These are phyloP conservation scores for Cassiopea xamachana DNA, from an alignment of 30 jellyfish, hydroid and myxozoan genomes.

Conservation along the genomic window DNA sequence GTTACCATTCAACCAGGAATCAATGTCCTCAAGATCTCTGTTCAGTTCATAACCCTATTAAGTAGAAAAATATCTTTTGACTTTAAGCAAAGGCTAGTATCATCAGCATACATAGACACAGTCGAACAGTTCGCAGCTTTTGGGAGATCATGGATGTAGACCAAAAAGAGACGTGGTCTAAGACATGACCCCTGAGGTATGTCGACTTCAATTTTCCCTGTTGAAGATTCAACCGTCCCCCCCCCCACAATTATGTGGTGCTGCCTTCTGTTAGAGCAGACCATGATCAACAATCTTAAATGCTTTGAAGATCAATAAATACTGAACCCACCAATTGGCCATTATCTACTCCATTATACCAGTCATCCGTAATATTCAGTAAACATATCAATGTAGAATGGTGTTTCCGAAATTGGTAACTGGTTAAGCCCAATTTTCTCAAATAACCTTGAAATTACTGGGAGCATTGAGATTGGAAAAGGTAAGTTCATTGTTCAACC, in stretches of 20 bases:
- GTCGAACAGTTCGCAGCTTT: not conserved
- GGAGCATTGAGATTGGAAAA: conserved; percentile 23
- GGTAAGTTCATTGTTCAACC: not conserved
- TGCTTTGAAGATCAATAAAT: conserved; percentile 32
- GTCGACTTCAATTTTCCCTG: too few relatives aligned
- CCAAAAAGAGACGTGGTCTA: conserved; percentile 5
- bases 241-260: not conserved
- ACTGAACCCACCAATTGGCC: too few relatives aligned
- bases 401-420: conserved; percentile 12
- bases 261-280: not conserved
- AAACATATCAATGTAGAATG: conserved; percentile 27
- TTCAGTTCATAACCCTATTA: not conserved
- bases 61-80: not conserved
- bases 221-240: not conserved
- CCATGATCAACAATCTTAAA: conserved; percentile 50
- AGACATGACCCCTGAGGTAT: too few relatives aligned
- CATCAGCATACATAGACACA: too few relatives aligned
- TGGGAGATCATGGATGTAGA: conserved; percentile 19
- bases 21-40: not conserved
- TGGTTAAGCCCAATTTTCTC: conserved; percentile 15
- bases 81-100: too few relatives aligned
- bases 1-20: conserved; percentile 25
- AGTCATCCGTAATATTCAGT: conserved; percentile 29
- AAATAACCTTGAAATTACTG: not conserved
- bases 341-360: not conserved